Evolutionary conservation across 2,113 vertebrate genomes (phyloP).

Genomic region (Brachirus orientalis): DNA sequence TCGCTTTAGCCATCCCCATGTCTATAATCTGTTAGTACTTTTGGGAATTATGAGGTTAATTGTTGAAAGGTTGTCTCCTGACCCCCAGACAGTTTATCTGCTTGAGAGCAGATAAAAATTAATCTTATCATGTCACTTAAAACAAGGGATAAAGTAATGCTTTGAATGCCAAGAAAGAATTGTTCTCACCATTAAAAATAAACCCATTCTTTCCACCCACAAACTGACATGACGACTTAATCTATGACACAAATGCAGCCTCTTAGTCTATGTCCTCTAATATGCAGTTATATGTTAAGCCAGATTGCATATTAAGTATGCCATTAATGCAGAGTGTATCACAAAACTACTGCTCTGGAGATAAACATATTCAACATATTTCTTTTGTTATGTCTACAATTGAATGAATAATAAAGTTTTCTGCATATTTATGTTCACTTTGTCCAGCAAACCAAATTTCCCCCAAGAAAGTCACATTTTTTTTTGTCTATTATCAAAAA

Average conservation of each 20-base stretch:
- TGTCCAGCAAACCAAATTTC: background rate
- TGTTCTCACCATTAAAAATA: background rate
- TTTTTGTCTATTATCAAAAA: too few species aligned
- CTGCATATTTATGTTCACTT: background rate
- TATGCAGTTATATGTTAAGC: background rate
- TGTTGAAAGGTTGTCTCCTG: slow-evolving; percentile 45
- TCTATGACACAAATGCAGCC: background rate
- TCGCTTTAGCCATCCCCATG: slow-evolving; percentile 16
- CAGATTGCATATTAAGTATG: background rate
- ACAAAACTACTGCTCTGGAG: background rate
- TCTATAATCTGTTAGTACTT: slow-evolving; percentile 33
- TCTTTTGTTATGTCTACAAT: background rate
- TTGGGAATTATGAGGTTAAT: slow-evolving; percentile 57
- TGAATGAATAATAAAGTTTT: background rate
- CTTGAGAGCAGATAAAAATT: slow-evolving; percentile 30
- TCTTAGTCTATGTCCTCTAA: background rate
- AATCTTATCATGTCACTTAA: slow-evolving; percentile 11
- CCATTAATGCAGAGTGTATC: background rate
- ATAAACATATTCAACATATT: background rate
- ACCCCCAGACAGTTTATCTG: slow-evolving; percentile 33
- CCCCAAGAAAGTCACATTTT: too few species aligned
- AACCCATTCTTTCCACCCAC: background rate
- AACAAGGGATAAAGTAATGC: background rate
- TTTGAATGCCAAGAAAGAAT: background rate
- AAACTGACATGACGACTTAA: background rate